These are phyloP conservation scores for Chromoteleia sp. DNA, from an alignment of 2,888 invertebrate species.

Conservation along the genomic window DNA sequence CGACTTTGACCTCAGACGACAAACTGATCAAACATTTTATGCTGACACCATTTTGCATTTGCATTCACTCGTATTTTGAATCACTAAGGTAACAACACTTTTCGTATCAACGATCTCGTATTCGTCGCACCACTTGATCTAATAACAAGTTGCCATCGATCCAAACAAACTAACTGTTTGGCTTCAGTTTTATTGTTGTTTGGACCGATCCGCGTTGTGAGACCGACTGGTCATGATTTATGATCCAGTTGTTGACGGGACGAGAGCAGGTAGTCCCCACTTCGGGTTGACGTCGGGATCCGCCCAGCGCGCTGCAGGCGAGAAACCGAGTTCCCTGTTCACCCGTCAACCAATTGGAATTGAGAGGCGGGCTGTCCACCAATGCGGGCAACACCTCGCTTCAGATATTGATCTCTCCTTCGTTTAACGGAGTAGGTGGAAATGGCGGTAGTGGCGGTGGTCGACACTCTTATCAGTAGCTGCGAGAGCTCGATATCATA, in stretches of 20 bases:
- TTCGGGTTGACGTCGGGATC: conserved; percentile 53
- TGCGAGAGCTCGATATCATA: conserved; percentile 76
- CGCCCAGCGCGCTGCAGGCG: conserved; percentile 68
- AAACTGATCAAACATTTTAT: conserved; percentile 24
- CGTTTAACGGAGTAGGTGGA: conserved; percentile 67
- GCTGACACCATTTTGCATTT: conserved; percentile 35
- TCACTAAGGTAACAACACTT: conserved; percentile 56
- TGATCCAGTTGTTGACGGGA: conserved; percentile 75
- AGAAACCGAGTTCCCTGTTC: conserved; percentile 62
- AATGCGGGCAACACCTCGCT: conserved; percentile 74
- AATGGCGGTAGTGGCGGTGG: conserved; percentile 68
- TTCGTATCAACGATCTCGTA: conserved; percentile 50
- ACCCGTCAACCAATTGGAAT: conserved; percentile 30
- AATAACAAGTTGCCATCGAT: conserved; percentile 61
- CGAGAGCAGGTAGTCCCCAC: conserved; percentile 68
- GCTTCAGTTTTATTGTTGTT: conserved; percentile 70
- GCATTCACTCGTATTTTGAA: conserved; percentile 36
- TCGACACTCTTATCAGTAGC: conserved; percentile 70
- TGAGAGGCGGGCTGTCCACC: conserved; percentile 54
- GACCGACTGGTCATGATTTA: conserved; percentile 84
- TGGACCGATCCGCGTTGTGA: conserved; percentile 78
- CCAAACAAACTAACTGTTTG: conserved; percentile 64
- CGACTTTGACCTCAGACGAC: conserved; percentile 20
- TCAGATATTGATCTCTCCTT: conserved; percentile 83
- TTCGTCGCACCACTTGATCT: conserved; percentile 69